Evolutionary conservation across 2,888 invertebrate species (phyloP).

Genomic region (Noctua pronuba): DNA sequence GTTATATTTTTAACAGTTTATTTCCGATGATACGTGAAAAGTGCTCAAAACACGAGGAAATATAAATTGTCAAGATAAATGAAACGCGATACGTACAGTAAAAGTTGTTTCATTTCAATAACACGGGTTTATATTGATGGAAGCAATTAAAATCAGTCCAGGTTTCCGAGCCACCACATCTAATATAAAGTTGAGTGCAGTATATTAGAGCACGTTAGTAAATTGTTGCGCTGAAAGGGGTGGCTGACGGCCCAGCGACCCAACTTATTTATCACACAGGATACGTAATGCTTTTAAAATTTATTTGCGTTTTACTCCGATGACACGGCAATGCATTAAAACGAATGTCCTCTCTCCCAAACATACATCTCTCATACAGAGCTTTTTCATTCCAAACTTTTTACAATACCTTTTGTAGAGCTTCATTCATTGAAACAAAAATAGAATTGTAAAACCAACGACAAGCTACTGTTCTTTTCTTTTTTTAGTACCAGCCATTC

Average conservation of each 20-base stretch:
- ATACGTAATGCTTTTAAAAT: conserved; percentile 86
- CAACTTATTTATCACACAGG: conserved; percentile 84
- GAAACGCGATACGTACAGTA: conserved; percentile 60
- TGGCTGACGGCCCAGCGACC: conserved; percentile 72
- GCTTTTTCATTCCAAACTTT: conserved; percentile 57
- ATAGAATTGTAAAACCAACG: conserved; percentile 71
- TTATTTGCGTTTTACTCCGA: conserved; percentile 86
- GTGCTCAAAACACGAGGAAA: conserved; percentile 51
- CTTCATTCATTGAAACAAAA: conserved; percentile 77
- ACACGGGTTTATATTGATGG: conserved; percentile 59
- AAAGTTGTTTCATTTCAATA: conserved; percentile 64
- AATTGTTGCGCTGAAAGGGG: conserved; percentile 80
- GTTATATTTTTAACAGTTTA: conserved; percentile 42
- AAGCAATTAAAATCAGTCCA: conserved; percentile 64
- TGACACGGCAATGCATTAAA: conserved; percentile 77
- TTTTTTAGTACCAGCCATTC: conserved; percentile 69
- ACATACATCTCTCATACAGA: conserved; percentile 75
- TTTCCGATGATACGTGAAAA: conserved; percentile 52
- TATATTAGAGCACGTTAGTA: conserved; percentile 38
- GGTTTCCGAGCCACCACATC: conserved; percentile 55
- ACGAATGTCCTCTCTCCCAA: conserved; percentile 78
- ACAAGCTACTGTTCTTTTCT: conserved; percentile 62
- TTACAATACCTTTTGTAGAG: conserved; percentile 66
- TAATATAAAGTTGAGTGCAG: conserved; percentile 47
- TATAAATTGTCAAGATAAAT: conserved; percentile 62